Base-by-base conservation (phyloP, 2,113 vertebrate species). In the Pseudolaguvia tuberculata region DNA sequence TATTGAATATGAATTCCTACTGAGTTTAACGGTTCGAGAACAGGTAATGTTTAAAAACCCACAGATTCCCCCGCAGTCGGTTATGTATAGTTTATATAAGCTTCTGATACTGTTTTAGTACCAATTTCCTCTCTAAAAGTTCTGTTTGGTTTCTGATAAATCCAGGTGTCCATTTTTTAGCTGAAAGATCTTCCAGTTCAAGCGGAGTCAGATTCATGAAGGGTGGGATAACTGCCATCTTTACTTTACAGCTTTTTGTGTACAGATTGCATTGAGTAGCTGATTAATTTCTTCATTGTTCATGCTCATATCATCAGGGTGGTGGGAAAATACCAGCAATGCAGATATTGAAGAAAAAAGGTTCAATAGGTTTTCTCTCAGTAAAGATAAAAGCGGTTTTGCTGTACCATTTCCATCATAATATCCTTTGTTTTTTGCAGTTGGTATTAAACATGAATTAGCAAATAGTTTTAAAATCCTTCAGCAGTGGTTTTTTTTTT, bases 11-110 rank as follows among this genome's bases (percentile, higher is more conserved):
- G 13, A 35, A 52, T 11, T 27, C 21, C n/a, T 52, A 11, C n/a
- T 53, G 23, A 51, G 50, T 73, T 35, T 23, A 73, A 45, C 15
- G 8, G 15, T 31, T 72, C 17, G 59, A 65, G 29, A 17, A 31
- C n/a, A 21, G 25, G 57, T 50, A 5, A 52, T 52, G 50, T 74
- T 35, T 42, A 42, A 27, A 74, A 65, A 42, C 13, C 48, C 72
- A 35, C 21, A 25, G 25, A 55, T 20, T 42, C 48, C 55, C 70
- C 55, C 14, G 39, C 7, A 53, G 12, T 5, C 27, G 15, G 53
- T 57, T 71, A 56, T 45, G 55, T 39, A 72, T 14, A 18, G 11
- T 39, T 58, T 71, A 70, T 23, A 23, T 55, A 70, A 39, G 11
- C 52, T 5, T 3, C 2, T 1, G n/a, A 23, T 50, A 17, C 9